Evolutionary conservation across 2,113 vertebrate genomes (phyloP).

Genomic region (Anolis carolinensis): DNA sequence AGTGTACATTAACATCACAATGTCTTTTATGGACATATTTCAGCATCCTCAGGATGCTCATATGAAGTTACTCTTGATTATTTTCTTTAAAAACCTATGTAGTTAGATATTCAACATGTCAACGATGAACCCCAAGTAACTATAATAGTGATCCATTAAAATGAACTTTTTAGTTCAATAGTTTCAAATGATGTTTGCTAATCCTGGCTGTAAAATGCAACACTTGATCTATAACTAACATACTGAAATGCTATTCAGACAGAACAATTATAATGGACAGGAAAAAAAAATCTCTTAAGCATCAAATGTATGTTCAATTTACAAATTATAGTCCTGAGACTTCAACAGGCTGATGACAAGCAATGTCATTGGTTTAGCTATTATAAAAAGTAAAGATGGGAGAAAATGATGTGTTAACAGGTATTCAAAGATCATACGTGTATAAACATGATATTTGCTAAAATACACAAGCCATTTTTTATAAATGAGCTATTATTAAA

Average conservation of each 20-base stretch:
- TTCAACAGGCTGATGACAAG: conserved; percentile 62
- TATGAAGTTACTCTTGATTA: conserved; percentile 34
- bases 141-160: conserved; percentile 49
- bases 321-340: conserved; percentile 38
- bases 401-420: conserved; percentile 38
- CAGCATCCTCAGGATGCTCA: conserved; percentile 38
- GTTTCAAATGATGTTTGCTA: conserved; percentile 56
- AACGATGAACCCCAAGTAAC: conserved; percentile 38
- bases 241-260: conserved; percentile 60
- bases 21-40: conserved; percentile 44
- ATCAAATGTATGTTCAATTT: conserved; percentile 34
- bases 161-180: conserved; percentile 59
- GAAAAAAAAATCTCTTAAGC: conserved; percentile 54
- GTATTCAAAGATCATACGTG: conserved; percentile 53
- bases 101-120: conserved; percentile 38
- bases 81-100: conserved; percentile 57
- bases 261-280: conserved; percentile 64
- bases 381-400: conserved; percentile 21
- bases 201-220: conserved; percentile 55
- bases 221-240: conserved; percentile 60
- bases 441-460: conserved; percentile 44
- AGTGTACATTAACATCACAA: conserved; percentile 43
- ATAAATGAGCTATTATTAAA: conserved; percentile 52
- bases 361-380: conserved; percentile 51
- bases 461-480: conserved; percentile 30